Conservation (phyloP, 2,888 invertebrate genomes). For the Drosophila neonasuta region DNA sequence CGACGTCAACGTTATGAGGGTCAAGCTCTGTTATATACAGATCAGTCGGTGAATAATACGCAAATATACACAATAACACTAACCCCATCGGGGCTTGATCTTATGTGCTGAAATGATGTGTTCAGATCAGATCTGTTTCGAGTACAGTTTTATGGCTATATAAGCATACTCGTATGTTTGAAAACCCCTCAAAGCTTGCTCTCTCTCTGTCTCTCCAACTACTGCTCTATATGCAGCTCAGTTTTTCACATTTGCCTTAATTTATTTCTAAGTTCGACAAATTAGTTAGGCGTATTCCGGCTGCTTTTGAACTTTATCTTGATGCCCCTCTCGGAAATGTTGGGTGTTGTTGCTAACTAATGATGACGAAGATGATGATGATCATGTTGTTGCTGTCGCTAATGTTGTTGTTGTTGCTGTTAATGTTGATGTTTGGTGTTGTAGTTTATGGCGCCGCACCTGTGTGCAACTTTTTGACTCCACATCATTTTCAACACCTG, state of each 20-base stretch:
- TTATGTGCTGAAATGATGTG: background rate
- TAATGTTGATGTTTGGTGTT: background rate
- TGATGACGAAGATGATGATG: background rate
- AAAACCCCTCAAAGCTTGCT: background rate
- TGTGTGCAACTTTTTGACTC: slow-evolving; percentile 43
- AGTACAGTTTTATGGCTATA: slow-evolving; percentile 1
- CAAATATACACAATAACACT: background rate
- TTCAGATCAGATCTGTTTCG: background rate
- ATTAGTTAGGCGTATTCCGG: slow-evolving; percentile 33
- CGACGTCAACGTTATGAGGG: background rate
- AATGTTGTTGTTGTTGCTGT: background rate
- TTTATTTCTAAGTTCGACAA: slow-evolving; percentile 35
- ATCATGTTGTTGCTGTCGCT: background rate
- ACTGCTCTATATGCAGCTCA: background rate
- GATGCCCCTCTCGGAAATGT: slow-evolving; percentile 33
- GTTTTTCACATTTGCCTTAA: slow-evolving; percentile 27
- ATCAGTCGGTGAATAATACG: slow-evolving; percentile 2
- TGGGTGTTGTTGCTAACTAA: slow-evolving; percentile 7
- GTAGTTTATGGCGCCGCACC: slow-evolving; percentile 37
- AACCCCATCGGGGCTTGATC: background rate
- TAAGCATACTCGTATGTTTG: background rate
- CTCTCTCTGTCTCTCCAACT: background rate
- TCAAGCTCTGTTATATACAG: background rate
- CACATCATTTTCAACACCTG: slow-evolving; percentile 40
- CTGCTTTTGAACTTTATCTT: slow-evolving; percentile 49